Evolutionary conservation across 1,140 invertebrate genomes (phyloP), one percentile per base, ranked within the genome.

Genomic region (Mesaphorura yosii): DNA sequence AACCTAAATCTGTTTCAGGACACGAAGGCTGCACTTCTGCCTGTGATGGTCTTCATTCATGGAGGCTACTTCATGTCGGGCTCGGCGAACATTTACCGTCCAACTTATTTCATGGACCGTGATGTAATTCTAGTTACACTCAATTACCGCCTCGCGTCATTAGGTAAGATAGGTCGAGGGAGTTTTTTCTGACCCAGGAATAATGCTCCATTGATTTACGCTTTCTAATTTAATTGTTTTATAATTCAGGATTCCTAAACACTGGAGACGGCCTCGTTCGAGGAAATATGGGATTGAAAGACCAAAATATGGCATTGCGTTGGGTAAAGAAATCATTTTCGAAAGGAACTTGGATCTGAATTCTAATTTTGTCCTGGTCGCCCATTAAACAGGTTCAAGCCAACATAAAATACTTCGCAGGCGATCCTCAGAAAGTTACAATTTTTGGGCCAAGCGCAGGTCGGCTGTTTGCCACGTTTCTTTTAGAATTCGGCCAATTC

Each of bases 241-340:
- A 6, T 41, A 12, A 17, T 10, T 7, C 23, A 46, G 66, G 66
- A 22, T 68, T 67, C 39, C 26, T 65, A 6, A 65, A 59, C 23
- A 62, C 65, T 15, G 65, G 56, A 3, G 63, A 66, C 46, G 44
- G 57, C 4, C 23, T 40, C 76, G 76, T 50, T 20, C 48, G 48
- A 17, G 48, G 48, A 14, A 50, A 50, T 39, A 38, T 39, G 34
- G 48, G 46, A 15, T 31, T 48, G 14, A 48, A 48, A 20, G 46
- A 48, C 22, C 46, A 48, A 48, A 7, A 4, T 7, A 4, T 46
- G 14, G 44, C 44, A 6, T 22, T 46, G 12, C 14, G 23, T 10
- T 46, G 44, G 44, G n/a, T 34, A 10, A 10, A 34, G 31, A 34
- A 34, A 34, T n/a, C n/a, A n/a, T n/a, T n/a, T n/a, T n/a, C n/a